Evolutionary conservation across 2,113 vertebrate genomes (phyloP).

Genomic region (Neotoma lepida): DNA sequence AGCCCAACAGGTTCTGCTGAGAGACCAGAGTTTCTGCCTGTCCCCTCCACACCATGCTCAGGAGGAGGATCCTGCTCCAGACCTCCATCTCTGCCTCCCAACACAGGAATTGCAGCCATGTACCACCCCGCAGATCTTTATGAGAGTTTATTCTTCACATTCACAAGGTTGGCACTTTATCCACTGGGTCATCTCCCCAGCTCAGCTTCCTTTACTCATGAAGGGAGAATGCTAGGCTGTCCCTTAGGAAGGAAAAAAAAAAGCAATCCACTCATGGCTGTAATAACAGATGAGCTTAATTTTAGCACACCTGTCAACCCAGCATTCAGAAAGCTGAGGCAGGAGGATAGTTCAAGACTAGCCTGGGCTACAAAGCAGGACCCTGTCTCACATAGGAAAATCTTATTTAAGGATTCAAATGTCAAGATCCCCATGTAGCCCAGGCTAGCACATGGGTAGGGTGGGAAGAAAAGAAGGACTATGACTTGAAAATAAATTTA

Average conservation of each 20-base stretch:
- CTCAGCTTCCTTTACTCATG: neutral
- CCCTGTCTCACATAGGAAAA: neutral
- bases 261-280: too few species aligned
- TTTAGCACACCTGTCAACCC: neutral
- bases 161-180: neutral
- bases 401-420: constrained; percentile 9
- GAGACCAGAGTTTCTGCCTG: neutral
- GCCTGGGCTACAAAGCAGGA: neutral
- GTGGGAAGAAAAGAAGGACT: neutral
- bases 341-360: neutral
- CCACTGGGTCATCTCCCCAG: neutral
- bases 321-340: neutral
- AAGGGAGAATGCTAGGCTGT: neutral
- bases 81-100: neutral
- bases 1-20: neutral
- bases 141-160: neutral
- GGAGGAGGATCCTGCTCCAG: neutral
- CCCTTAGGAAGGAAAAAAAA: neutral
- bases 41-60: neutral
- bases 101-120: neutral
- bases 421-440: neutral
- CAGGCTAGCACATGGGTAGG: neutral
- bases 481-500: neutral
- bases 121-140: neutral
- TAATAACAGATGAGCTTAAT: neutral